These are phyloP conservation scores for Ruditapes philippinarum DNA, from an alignment of 1,140 invertebrate genomes.

Conservation along the genomic window DNA sequence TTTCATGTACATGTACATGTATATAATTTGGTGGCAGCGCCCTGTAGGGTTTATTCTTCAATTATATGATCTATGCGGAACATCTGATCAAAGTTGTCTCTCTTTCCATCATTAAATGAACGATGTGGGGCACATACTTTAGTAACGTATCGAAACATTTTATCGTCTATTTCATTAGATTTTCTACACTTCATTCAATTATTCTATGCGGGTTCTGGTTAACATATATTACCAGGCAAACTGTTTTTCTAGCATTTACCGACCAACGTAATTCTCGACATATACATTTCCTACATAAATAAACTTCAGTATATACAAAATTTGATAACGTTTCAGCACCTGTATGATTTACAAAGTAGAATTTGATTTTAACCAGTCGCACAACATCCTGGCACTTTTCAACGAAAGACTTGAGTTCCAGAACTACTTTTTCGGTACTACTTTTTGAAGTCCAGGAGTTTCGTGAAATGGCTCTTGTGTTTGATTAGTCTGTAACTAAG, in stretches of 20 bases:
- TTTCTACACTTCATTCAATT: conserved; percentile 25
- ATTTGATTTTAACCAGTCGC: conserved; percentile 35
- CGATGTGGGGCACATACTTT: not conserved
- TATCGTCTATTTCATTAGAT: not conserved
- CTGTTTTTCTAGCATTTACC: conserved; percentile 29
- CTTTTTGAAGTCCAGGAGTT: conserved; percentile 24
- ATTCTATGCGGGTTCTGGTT: not conserved
- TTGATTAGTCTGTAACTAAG: conserved; percentile 28
- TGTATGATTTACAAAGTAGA: conserved; percentile 2
- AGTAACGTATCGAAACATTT: not conserved
- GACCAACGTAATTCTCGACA: not conserved
- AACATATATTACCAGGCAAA: not conserved
- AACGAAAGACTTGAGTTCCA: not conserved
- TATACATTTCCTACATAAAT: conserved; percentile 52
- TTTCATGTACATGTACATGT: too few relatives aligned
- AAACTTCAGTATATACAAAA: conserved; percentile 32
- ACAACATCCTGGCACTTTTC: conserved; percentile 19
- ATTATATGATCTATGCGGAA: too few relatives aligned
- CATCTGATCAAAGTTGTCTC: too few relatives aligned
- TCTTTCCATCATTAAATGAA: not conserved
- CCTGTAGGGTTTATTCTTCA: too few relatives aligned
- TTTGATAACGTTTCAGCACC: conserved; percentile 39
- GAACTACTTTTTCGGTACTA: not conserved
- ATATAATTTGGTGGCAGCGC: too few relatives aligned
- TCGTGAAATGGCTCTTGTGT: conserved; percentile 22